These are phyloP conservation scores for Stenopsyche tienmushanensis DNA, from an alignment of 1,140 invertebrate species.

Conservation along the genomic window DNA sequence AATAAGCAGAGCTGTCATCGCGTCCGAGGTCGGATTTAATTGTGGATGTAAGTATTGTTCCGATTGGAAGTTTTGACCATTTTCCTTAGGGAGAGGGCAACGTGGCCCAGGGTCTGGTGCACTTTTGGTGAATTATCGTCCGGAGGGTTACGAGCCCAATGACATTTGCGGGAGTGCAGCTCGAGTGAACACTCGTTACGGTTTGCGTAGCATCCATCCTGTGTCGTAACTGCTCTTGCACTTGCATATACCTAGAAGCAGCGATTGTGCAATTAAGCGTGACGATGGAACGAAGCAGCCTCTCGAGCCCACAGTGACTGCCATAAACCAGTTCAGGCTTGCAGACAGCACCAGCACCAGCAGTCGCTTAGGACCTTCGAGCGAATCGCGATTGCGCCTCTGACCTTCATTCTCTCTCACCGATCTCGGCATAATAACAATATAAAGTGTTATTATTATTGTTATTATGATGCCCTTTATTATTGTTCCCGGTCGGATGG, in stretches of 20 bases:
- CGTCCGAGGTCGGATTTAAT: slow-evolving; percentile 19
- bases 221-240: neutral
- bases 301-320: neutral
- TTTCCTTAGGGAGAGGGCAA: no score
- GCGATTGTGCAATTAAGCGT: neutral
- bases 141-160: no score
- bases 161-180: no score
- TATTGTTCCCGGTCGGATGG: slow-evolving; percentile 10
- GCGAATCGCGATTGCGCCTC: neutral
- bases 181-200: no score
- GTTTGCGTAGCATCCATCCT: no score
- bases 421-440: slow-evolving; percentile 35
- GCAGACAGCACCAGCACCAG: no score
- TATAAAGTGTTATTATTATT: slow-evolving; percentile 37
- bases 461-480: slow-evolving; percentile 30
- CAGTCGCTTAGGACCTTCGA: neutral
- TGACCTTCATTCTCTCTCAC: slow-evolving; percentile 33
- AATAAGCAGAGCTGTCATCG: slow-evolving; percentile 11
- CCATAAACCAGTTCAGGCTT: neutral
- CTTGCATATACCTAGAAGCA: neutral
- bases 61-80: no score
- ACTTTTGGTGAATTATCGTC: no score
- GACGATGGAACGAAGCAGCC: neutral
- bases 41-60: no score
- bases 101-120: no score